Evolutionary conservation across 2,797 vertebrate species (phyloP).

Genomic region (Pitangus sulphuratus): DNA sequence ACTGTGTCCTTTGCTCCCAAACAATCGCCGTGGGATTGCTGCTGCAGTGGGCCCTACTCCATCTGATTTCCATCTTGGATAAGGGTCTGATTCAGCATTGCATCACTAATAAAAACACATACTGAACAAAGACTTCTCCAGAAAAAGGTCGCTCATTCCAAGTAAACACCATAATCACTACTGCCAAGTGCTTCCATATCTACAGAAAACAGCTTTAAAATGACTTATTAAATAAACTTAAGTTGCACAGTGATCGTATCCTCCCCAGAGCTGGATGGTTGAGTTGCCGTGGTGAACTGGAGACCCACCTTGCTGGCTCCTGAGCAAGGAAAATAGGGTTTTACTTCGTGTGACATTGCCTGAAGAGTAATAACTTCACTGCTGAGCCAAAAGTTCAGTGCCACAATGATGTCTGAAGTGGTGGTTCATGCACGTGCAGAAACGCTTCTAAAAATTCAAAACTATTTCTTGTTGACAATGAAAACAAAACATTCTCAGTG

Average conservation of each 20-base stretch:
- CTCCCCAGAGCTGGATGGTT: not conserved
- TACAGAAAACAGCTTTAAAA: not conserved
- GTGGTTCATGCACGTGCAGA: not conserved
- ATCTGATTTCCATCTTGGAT: not conserved
- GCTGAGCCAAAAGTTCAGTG: not conserved
- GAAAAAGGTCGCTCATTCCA: not conserved
- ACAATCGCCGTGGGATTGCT: not conserved
- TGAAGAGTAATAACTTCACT: not conserved
- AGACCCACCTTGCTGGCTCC: not conserved
- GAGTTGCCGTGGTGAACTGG: not conserved
- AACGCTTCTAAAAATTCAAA: not conserved
- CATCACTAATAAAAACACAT: not conserved
- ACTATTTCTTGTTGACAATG: not conserved
- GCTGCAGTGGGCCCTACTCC: not conserved
- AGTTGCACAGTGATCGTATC: not conserved
- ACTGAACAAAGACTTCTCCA: not conserved
- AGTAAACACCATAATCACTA: not conserved
- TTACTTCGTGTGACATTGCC: not conserved
- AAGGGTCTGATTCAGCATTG: not conserved
- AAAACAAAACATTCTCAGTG: not conserved
- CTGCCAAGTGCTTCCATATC: not conserved
- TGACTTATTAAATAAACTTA: not conserved
- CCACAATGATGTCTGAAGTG: not conserved
- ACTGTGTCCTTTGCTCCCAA: not conserved
- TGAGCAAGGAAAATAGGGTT: not conserved